Evolutionary conservation across 2,113 vertebrate species (phyloP).

Genomic region (Coturnix japonica): DNA sequence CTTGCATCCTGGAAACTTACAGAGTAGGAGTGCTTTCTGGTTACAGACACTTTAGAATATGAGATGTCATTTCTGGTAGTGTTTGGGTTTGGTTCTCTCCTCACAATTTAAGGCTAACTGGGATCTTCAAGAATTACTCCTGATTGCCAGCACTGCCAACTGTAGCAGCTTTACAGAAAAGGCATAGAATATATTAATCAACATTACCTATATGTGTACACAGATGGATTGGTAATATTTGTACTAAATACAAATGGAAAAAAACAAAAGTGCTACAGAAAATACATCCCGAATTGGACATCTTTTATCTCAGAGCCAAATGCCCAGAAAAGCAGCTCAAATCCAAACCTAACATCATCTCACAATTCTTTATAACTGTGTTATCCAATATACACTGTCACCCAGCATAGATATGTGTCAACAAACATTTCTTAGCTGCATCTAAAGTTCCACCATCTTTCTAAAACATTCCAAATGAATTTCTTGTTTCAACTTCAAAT

Average conservation of each 20-base stretch:
- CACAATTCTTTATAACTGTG: background rate
- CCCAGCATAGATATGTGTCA: background rate
- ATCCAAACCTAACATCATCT: background rate
- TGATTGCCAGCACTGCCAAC: background rate
- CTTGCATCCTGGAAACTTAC: background rate
- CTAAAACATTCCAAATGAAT: background rate
- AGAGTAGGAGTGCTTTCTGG: background rate
- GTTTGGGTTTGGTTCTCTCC: background rate
- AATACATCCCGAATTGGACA: background rate
- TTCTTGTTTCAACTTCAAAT: background rate
- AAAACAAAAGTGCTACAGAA: background rate
- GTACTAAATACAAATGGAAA: background rate
- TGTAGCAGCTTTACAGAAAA: background rate
- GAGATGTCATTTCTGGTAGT: background rate
- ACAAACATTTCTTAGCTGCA: background rate
- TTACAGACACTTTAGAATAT: background rate
- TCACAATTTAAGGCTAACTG: background rate
- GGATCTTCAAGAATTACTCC: background rate
- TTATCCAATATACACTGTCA: background rate
- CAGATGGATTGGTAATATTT: background rate
- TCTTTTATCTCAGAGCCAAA: background rate
- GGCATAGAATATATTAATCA: background rate
- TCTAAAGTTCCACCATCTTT: background rate
- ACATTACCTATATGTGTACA: background rate
- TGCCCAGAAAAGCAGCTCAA: background rate